Evolutionary conservation across 92 coral and sea anemone genomes (phyloP).

Genomic region (Isaurus tuberculatus): DNA sequence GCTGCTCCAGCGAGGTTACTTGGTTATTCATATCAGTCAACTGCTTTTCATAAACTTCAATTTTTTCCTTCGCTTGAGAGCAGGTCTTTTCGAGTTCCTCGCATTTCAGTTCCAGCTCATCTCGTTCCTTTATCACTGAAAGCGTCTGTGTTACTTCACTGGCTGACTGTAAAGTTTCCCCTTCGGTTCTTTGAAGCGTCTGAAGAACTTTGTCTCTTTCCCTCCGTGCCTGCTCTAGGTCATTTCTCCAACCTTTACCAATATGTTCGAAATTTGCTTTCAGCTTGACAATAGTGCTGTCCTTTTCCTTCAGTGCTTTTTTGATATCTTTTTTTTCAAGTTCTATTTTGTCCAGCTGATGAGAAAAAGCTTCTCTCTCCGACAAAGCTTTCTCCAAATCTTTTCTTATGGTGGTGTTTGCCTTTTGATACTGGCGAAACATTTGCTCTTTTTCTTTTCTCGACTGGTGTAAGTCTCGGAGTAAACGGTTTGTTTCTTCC

Average conservation of each 20-base stretch:
- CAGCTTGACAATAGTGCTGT: slow-evolving; percentile 75
- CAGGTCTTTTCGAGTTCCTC: slow-evolving; percentile 28
- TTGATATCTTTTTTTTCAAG: slow-evolving; percentile 71
- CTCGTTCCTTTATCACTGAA: slow-evolving; percentile 14
- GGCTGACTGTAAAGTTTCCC: background rate
- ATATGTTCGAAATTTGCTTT: slow-evolving; percentile 93
- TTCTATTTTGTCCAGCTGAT: slow-evolving; percentile 67
- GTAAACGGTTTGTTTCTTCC: slow-evolving; percentile 73
- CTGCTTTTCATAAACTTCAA: slow-evolving; percentile 48
- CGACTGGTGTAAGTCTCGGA: slow-evolving; percentile 74
- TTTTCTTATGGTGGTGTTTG: slow-evolving; percentile 65
- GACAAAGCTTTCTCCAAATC: slow-evolving; percentile 78
- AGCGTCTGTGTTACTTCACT: background rate
- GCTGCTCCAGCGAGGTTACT: slow-evolving; percentile 57
- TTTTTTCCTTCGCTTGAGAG: slow-evolving; percentile 33
- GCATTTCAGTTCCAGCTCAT: slow-evolving; percentile 18
- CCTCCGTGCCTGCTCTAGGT: slow-evolving; percentile 80
- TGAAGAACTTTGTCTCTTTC: slow-evolving; percentile 73
- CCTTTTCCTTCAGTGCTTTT: slow-evolving; percentile 72
- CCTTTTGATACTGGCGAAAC: slow-evolving; percentile 79
- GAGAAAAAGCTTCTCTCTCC: slow-evolving; percentile 78
- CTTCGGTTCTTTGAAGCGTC: slow-evolving; percentile 33
- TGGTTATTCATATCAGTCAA: slow-evolving; percentile 37
- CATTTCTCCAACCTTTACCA: slow-evolving; percentile 91
- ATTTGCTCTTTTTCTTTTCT: slow-evolving; percentile 83